Percentiles rank a stretch among this genome's conserved stretches.
Conservation (phyloP, 2,888 invertebrate genomes). For the Drosophila kuntzei region DNA sequence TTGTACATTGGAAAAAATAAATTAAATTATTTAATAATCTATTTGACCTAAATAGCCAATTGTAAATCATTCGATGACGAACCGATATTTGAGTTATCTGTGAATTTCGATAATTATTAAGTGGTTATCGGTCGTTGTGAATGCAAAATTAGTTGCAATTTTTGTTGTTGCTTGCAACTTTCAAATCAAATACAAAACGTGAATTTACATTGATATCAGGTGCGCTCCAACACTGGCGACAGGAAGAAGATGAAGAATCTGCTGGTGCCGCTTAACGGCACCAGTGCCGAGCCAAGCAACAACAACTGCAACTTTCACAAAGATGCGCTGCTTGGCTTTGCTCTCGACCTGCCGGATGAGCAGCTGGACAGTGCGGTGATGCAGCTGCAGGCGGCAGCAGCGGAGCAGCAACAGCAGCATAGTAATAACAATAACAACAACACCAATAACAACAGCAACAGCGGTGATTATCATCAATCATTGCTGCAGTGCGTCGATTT, state of each 20-base stretch:
- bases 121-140: slow-evolving; percentile 22
- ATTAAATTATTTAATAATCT: background rate
- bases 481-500: slow-evolving; percentile 39
- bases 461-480: slow-evolving; percentile 36
- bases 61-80: background rate
- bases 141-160: slow-evolving; percentile 36
- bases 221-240: slow-evolving; percentile 5
- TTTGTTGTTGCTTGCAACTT: slow-evolving; percentile 24
- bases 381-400: slow-evolving; percentile 56
- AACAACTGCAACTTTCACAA: slow-evolving; percentile 45
- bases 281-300: slow-evolving; percentile 27
- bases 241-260: slow-evolving; percentile 40
- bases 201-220: slow-evolving; percentile 12
- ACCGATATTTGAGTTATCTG: background rate
- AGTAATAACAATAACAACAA: slow-evolving; percentile 7
- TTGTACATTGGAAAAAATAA: background rate
- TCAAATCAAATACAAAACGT: slow-evolving; percentile 30
- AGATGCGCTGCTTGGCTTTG: slow-evolving; percentile 52
- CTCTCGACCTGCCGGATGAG: slow-evolving; percentile 45
- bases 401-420: slow-evolving; percentile 38
- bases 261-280: slow-evolving; percentile 43
- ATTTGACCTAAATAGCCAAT: background rate
- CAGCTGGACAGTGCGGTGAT: slow-evolving; percentile 57
- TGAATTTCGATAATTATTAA: slow-evolving; percentile 9
- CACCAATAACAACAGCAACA: slow-evolving; percentile 29